phyloP scores from a whole-genome alignment of 2,113 vertebrate species.

The Otolemur garnettii region DNA sequence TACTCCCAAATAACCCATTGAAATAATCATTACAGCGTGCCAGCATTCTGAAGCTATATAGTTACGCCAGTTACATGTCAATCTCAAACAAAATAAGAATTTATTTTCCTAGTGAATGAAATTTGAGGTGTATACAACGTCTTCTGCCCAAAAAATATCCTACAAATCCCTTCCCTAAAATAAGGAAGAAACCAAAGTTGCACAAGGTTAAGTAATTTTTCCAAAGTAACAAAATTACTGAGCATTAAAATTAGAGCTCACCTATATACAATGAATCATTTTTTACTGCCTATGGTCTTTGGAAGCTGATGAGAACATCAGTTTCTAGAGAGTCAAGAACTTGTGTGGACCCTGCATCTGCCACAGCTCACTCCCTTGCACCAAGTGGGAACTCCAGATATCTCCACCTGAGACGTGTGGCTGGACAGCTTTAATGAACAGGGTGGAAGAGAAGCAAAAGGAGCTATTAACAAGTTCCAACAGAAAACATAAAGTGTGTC shows the following conservation, averaged over 20 bases:
- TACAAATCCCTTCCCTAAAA: not conserved
- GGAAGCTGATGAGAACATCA: not conserved
- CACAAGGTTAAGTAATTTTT: not conserved
- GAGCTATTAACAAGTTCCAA: not conserved
- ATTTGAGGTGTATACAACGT: not conserved
- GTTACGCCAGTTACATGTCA: not conserved
- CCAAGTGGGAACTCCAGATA: not conserved
- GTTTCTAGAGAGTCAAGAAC: not conserved
- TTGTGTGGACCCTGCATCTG: not conserved
- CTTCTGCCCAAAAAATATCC: not conserved
- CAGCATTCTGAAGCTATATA: not conserved
- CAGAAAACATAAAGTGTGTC: not conserved
- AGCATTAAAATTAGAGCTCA: not conserved
- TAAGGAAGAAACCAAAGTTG: not conserved
- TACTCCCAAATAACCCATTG: not conserved
- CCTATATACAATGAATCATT: rapidly evolving
- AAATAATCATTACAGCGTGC: too few species aligned
- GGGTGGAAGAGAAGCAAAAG: not conserved
- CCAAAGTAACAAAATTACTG: not conserved
- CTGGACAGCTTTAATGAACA: not conserved
- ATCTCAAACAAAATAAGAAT: not conserved
- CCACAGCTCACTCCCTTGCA: not conserved
- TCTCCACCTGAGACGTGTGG: not conserved
- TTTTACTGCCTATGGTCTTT: not conserved
- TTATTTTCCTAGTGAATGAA: not conserved